Base-by-base conservation (phyloP, 37 sponge, comb jelly and placozoan species). In the Beroe ovata region DNA sequence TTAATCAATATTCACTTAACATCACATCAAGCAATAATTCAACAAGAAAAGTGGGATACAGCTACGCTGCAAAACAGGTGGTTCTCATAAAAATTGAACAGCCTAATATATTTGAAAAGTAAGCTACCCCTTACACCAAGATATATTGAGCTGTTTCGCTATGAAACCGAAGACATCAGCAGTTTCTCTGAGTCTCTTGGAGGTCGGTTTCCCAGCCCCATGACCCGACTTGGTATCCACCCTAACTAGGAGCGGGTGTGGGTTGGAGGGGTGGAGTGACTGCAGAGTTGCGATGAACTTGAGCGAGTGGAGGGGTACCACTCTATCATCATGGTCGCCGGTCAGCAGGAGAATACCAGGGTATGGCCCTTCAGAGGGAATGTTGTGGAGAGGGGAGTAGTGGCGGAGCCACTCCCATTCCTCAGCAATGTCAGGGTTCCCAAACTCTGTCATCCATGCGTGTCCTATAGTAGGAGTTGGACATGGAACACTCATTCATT, bases 271-370 rank as follows among this genome's bases (percentile, higher is more conserved):
- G 60, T 95, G 60, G n/a, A 18, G 32, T 36, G 91, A 71, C 23
- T 95, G 96, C 4, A 97, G 63, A 60, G 92, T 88, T 21, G 96
- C 89, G 2, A 93, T 92, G 91, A 91, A 97, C 91, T 97, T 97
- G 89, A 93, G 92, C 0, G 99, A 95, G 77, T 97, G 99, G 23
- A 97, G 91, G 16, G 99, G 99, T 11, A 95, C 96, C 23, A 97
- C 99, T 37, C 99, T 88, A 81, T 97, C 99, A 90, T 97, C 99
- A 91, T 97, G 99, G 90, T 97, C 99, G 0, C 92, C 99, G 20
- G 98, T 95, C 66, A 95, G 64, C 0, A 95, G 88, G 37, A 97
- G 91, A 6, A 90, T 92, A 29, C 95, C 92, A 21, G 98, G 98
- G 72, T 95, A 97, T 90, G 92, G 93, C 1, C 39, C 91, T 21